phyloP scores from a whole-genome alignment of 2,797 vertebrate genomes.

The Lepilemur septentrionalis region DNA sequence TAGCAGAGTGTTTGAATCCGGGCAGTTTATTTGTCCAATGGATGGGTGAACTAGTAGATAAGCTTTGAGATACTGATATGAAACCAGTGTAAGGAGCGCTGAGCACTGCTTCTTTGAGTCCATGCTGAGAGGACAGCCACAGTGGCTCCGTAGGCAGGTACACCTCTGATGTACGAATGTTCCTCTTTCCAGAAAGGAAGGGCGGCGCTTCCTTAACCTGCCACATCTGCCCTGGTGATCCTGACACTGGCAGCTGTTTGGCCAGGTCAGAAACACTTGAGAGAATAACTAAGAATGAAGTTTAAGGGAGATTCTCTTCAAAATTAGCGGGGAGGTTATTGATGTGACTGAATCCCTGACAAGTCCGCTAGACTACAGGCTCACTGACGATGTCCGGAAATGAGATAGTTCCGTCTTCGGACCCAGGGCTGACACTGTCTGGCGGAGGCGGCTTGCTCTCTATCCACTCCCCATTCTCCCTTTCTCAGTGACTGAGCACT shows the following conservation, averaged over 20 bases:
- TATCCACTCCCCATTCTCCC: background rate
- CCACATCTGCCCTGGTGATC: background rate
- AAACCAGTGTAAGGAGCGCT: background rate
- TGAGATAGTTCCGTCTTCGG: background rate
- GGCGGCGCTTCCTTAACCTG: rapidly evolving
- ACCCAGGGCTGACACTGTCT: background rate
- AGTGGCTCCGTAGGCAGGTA: background rate
- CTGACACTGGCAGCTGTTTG: no score
- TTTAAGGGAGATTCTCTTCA: background rate
- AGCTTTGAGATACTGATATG: background rate
- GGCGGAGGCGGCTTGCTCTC: background rate
- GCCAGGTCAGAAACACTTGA: background rate
- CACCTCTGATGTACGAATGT: rapidly evolving
- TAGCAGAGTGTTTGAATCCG: background rate
- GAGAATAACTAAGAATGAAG: background rate
- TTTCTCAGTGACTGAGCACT: background rate
- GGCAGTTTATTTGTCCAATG: background rate
- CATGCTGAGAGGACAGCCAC: no score
- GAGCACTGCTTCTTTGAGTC: background rate
- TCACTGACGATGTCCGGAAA: background rate
- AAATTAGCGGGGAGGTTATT: no score
- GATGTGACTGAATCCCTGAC: background rate
- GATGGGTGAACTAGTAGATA: background rate
- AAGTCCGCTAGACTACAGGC: background rate
- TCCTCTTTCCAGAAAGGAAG: background rate